phyloP scores from a whole-genome alignment of 2,797 vertebrate species.

The Pangasius larnaudii region DNA sequence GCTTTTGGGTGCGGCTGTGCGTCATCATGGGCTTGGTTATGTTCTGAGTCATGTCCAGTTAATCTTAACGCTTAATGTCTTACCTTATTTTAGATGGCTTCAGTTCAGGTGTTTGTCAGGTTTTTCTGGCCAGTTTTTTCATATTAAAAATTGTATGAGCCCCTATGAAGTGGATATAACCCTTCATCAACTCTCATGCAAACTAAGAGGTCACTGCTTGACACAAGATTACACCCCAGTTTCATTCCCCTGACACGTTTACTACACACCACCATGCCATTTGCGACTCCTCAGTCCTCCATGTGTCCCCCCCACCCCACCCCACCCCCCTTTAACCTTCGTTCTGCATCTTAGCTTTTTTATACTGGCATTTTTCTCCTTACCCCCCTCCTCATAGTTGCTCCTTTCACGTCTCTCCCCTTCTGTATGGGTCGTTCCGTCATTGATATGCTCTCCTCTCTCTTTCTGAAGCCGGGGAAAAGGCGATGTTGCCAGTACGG shows the following conservation, averaged over 20 bases:
- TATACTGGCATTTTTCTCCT: conserved; percentile 16
- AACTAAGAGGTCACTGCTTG: conserved; percentile 31
- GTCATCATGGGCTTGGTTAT: conserved; percentile 12
- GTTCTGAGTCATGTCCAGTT: conserved; percentile 20
- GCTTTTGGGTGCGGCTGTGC: background rate
- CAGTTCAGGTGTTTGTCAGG: conserved; percentile 24
- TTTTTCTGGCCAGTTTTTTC: conserved; percentile 19
- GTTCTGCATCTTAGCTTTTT: conserved; percentile 7
- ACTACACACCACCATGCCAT: conserved; percentile 7
- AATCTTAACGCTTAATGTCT: background rate
- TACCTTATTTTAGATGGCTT: background rate
- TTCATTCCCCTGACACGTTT: conserved; percentile 20
- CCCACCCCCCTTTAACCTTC: conserved; percentile 27
- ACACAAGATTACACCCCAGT: conserved; percentile 29
- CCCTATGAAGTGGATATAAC: conserved; percentile 8
- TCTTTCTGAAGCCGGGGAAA: conserved; percentile 82
- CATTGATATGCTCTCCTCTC: conserved; percentile 78
- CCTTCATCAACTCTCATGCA: conserved; percentile 4
- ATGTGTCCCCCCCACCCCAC: background rate
- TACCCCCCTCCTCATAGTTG: conserved; percentile 46
- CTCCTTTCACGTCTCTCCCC: conserved; percentile 28
- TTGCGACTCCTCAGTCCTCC: background rate
- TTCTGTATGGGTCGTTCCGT: conserved; percentile 47
- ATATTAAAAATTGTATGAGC: conserved; percentile 8
- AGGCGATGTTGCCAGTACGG: conserved; percentile 80